Conservation (phyloP, 2,113 vertebrate genomes). For the human (Homo sapiens) region DNA sequence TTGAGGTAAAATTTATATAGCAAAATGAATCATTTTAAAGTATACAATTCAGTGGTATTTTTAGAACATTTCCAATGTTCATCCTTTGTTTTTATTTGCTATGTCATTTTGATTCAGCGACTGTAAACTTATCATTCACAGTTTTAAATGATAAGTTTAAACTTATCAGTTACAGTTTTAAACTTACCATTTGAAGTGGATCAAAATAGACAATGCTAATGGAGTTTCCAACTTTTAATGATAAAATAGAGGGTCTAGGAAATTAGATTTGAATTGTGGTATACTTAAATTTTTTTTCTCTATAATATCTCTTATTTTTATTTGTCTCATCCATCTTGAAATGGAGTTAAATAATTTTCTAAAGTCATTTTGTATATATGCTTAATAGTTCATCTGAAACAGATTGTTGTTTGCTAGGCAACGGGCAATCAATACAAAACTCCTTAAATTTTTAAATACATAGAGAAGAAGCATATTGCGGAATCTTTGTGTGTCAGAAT, state of each 20-base stretch:
- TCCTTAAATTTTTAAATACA: background rate
- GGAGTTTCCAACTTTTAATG: background rate
- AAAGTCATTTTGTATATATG: background rate
- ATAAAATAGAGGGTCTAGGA: background rate
- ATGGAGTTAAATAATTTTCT: constrained; percentile 27
- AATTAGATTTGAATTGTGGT: background rate
- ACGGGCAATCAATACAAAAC: background rate
- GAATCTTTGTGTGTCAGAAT: background rate
- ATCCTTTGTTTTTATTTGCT: constrained; percentile 25
- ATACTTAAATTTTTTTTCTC: background rate
- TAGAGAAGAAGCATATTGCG: background rate
- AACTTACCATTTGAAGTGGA: too few relatives aligned
- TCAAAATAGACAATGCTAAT: background rate
- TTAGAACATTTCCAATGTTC: background rate
- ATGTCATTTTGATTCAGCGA: background rate
- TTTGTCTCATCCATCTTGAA: background rate
- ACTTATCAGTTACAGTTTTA: too few relatives aligned
- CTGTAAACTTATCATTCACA: background rate
- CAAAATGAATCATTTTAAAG: background rate
- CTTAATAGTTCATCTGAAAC: background rate
- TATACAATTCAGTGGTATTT: background rate
- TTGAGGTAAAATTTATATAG: background rate
- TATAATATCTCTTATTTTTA: background rate
- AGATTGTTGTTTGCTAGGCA: background rate
- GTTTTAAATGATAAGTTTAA: too few relatives aligned